Percentiles rank a stretch among this genome's conserved stretches.
Conservation (phyloP, 2,113 vertebrate genomes). For the Varanus salvator region DNA sequence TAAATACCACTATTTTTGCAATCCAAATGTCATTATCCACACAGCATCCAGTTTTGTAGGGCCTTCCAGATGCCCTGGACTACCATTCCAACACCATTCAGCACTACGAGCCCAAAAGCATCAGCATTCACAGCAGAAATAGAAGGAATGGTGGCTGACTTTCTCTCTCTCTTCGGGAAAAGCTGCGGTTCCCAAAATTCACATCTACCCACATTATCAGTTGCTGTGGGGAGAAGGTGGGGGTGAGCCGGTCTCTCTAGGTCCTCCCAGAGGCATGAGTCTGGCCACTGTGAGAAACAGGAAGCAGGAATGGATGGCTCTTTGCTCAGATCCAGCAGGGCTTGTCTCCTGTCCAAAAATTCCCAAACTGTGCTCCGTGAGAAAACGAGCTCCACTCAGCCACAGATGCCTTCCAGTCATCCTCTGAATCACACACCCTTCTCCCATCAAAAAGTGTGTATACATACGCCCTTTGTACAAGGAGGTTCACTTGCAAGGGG, state of each 20-base stretch:
- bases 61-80: too few species aligned
- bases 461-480: background rate
- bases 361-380: background rate
- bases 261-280: background rate
- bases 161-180: too few species aligned
- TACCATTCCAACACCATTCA: too few species aligned
- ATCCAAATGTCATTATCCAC: too few species aligned
- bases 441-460: background rate
- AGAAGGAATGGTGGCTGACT: too few species aligned
- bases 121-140: too few species aligned
- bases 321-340: background rate
- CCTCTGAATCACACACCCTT: background rate
- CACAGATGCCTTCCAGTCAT: background rate
- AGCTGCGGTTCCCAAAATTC: background rate
- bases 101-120: too few species aligned
- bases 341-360: background rate
- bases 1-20: too few species aligned
- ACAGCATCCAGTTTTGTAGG: too few species aligned
- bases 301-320: background rate
- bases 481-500: background rate
- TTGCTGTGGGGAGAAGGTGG: background rate
- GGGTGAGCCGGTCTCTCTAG: background rate
- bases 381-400: background rate
- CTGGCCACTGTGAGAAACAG: background rate
- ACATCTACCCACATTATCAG: background rate